Evolutionary conservation across 2,797 vertebrate species (phyloP), one percentile per base, ranked within the genome.

Genomic region (Sebastes variabilis): DNA sequence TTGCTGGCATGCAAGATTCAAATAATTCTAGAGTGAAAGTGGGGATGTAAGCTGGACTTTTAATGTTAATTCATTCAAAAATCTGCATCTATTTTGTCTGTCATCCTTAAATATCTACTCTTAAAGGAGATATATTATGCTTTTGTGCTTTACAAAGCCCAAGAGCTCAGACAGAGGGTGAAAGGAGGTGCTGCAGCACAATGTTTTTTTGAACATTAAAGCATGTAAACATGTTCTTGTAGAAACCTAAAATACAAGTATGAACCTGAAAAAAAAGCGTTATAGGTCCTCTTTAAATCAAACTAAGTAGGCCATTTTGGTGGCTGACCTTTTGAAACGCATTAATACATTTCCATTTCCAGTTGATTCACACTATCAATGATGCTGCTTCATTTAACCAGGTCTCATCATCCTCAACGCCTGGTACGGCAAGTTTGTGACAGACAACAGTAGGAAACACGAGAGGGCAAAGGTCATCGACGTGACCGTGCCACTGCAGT

Each of bases 371-470:
- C 42, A 18, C 16, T 27, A 1, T 60, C 13, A 1, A 6, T 67
- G 27, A 13, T 25, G 16, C 66, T 64, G 36, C 42, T 73, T 86
- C 27, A 7, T 58, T 55, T 46, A 70, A 18, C 65, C 91, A 99
- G 98, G 98, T 80, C 95, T 99, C 79, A 98, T 99, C 77, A 96
- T 99, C 54, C 96, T 99, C 79, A 98, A 99, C 0, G 98, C 99
- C 85, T 99, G 99, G 99, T 99, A 99, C 0, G 99, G 99, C 38
- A 99, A 99, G 82, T 99, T 99, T 55, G 98, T 99, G 75, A 99
- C 97, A 0, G 99, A 99, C 95, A 98, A 97, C 92, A 99, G 98
- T 85, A 94, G 89, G 87, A 97, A 84, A 92, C 97, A 97, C 0
- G 98, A 99, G 91, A 97, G 95, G 90, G 98, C 97, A 83, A 99